Evolutionary conservation across 2,888 invertebrate species (phyloP).

Genomic region (Pimpla rufipes): DNA sequence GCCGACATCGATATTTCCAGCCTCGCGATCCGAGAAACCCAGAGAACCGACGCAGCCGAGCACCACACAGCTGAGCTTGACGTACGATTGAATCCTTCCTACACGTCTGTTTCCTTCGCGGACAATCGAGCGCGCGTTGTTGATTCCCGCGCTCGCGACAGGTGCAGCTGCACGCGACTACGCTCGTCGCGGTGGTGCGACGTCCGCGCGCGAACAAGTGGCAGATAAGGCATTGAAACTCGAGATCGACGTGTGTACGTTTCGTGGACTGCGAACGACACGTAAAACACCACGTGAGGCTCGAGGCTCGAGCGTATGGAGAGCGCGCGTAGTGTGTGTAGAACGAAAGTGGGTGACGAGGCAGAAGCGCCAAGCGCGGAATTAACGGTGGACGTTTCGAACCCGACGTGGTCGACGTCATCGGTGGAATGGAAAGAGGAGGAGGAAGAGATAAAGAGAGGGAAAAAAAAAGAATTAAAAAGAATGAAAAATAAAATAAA

Average conservation of each 20-base stretch:
- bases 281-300: too few species aligned
- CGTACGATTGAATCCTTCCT: slow-evolving; percentile 35
- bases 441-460: neutral
- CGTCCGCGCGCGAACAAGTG: slow-evolving; percentile 21
- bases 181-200: too few species aligned
- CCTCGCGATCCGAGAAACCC: slow-evolving; percentile 31
- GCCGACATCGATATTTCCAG: slow-evolving; percentile 52
- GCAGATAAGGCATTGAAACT: slow-evolving; percentile 62
- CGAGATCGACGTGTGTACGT: slow-evolving; percentile 57
- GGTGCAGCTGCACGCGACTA: slow-evolving; percentile 59
- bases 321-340: slow-evolving; percentile 36
- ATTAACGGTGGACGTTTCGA: slow-evolving; percentile 70
- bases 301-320: too few species aligned
- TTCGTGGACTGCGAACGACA: neutral
- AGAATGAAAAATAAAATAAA: slow-evolving; percentile 28
- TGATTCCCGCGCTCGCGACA: slow-evolving; percentile 64
- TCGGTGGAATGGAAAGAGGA: slow-evolving; percentile 21
- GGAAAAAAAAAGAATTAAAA: slow-evolving; percentile 4
- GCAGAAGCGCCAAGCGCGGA: slow-evolving; percentile 58
- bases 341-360: slow-evolving; percentile 70
- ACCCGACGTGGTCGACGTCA: slow-evolving; percentile 29
- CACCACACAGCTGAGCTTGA: neutral
- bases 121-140: slow-evolving; percentile 60
- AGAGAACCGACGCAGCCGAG: slow-evolving; percentile 29
- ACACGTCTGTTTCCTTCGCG: slow-evolving; percentile 13